Evolutionary conservation across 2,113 vertebrate genomes (phyloP), one percentile per base, ranked within the genome.

Genomic region (Thamnaconus septentrionalis): DNA sequence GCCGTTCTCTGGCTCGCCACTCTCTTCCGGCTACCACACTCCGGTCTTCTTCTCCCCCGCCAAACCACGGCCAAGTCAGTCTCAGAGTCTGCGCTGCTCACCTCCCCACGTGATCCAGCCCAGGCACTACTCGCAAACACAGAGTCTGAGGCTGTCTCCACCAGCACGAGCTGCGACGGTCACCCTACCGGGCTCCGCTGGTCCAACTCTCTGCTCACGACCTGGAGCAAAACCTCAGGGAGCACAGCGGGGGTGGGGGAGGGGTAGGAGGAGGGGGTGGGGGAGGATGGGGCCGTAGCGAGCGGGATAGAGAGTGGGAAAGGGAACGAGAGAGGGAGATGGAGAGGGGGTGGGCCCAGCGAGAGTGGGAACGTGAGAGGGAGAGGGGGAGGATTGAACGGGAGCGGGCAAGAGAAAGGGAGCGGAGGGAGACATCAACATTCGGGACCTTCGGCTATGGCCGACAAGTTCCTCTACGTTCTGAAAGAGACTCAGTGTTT

Each of bases 1-100:
- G 1, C 91, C 90, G 2, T 92, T 90, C 64, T 91, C 91, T 0
- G 90, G 89, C 3, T 91, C 92, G 1, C 90, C 89, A 8, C 81
- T 90, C 18, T 92, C 92, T 18, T 86, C 91, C 3, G 91, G 91
- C 4, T 88, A 89, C 51, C 91, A 88, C 64, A 89, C 91, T 10
- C 89, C 86, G 0, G 90, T 92, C 3, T 92, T 92, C 55, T 92
- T 91, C 80, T 92, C 91, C 18, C 91, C 90, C 3, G 88, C 82
- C 68, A 91, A 89, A 66, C 81, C 89, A 49, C 85, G 89, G 0
- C 89, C 90, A 1, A 89, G 81, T 65, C 90, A 91, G 74, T 69
- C 71, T 40, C 91, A 91, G 69, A 91, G 89, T 65, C 73, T 90
- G 45, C 86, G 89, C 7, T 89, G 87, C 39, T 90, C 90, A 6